Evolutionary conservation across 2,888 invertebrate genomes (phyloP).

Genomic region (Nymphalis polychloros): DNA sequence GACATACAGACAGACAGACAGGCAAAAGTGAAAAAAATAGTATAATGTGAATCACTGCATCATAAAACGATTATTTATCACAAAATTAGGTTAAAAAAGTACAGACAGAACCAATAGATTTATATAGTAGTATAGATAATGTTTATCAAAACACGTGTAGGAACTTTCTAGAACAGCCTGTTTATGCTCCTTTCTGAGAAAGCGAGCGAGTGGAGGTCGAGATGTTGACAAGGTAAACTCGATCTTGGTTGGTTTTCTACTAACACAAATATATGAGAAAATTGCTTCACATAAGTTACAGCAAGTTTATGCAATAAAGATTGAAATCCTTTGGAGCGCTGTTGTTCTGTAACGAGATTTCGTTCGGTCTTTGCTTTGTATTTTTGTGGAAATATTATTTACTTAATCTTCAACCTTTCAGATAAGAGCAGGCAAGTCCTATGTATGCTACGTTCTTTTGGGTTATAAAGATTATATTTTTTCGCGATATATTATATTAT

Average conservation of each 20-base stretch:
- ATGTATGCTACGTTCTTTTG: neutral
- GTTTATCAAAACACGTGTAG: too few relatives aligned
- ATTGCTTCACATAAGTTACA: constrained; percentile 36
- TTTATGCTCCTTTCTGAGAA: neutral
- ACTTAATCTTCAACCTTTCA: neutral
- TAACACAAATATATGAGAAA: constrained; percentile 45
- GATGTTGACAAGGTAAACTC: constrained; percentile 49
- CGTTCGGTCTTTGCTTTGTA: constrained; percentile 29
- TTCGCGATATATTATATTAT: too few relatives aligned
- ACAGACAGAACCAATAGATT: too few relatives aligned
- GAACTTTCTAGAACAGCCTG: too few relatives aligned
- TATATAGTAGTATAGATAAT: too few relatives aligned
- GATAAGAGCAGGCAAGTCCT: neutral
- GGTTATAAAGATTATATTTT: too few relatives aligned
- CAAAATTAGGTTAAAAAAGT: too few relatives aligned
- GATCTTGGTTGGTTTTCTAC: constrained; percentile 44
- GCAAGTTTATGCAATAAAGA: constrained; percentile 36
- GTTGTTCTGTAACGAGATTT: constrained; percentile 35
- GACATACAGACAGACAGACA: too few relatives aligned
- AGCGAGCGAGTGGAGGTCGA: constrained; percentile 34
- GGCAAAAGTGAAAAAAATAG: too few relatives aligned
- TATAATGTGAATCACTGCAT: too few relatives aligned
- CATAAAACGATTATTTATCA: too few relatives aligned
- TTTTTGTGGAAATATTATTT: constrained; percentile 22
- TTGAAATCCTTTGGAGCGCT: constrained; percentile 28